A percentile compares a stretch with the other conserved stretches of the same genome.
phyloP scores from a whole-genome alignment of 2,113 vertebrate genomes.

The Amblyornis subalaris region DNA sequence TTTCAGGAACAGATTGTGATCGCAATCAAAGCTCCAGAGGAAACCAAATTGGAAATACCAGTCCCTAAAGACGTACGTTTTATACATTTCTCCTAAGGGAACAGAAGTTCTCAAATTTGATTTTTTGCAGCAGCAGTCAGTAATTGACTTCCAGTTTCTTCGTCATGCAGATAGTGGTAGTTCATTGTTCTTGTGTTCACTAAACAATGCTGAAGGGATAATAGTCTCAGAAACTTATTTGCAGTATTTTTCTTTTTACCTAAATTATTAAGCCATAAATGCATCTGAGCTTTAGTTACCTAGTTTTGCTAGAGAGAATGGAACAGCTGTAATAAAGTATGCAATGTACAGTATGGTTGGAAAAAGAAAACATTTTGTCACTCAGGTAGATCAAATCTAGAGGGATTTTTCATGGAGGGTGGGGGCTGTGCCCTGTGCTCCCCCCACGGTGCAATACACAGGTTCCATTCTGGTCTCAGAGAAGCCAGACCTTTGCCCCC shows the following conservation, averaged over 20 bases:
- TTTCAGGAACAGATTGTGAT: constrained; percentile 90
- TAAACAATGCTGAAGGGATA: neutral
- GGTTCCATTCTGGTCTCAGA: rapidly evolving
- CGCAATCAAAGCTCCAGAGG: constrained; percentile 87
- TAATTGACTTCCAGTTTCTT: neutral
- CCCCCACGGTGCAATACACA: rapidly evolving
- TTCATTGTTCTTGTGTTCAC: neutral
- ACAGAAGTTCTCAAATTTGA: neutral
- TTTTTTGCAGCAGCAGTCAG: neutral
- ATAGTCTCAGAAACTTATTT: neutral
- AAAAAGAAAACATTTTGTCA: neutral
- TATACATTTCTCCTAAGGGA: neutral
- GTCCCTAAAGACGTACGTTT: constrained; percentile 79
- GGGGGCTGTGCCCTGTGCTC: neutral
- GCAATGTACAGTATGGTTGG: neutral
- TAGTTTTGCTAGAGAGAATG: neutral
- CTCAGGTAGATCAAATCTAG: neutral
- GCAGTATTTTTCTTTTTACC: neutral
- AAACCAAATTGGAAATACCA: constrained; percentile 87
- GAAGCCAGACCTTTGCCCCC: neutral
- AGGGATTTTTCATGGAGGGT: neutral
- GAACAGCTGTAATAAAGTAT: neutral
- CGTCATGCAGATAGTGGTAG: neutral
- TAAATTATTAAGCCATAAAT: neutral
- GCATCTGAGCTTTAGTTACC: neutral